phyloP scores from a whole-genome alignment of 2,113 vertebrate species.

The Hirundichthys speculiger region DNA sequence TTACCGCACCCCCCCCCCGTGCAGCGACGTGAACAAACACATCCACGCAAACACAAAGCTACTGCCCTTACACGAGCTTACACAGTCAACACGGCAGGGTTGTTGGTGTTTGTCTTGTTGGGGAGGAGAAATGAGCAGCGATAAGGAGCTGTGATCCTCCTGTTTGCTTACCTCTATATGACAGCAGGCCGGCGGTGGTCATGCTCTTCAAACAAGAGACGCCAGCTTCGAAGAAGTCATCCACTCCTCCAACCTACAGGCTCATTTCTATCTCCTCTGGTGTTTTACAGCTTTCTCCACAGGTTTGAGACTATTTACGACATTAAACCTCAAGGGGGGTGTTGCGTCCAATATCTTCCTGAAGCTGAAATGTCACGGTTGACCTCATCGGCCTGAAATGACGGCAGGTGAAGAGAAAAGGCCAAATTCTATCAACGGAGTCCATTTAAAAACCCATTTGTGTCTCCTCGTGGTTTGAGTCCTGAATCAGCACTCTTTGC shows the following conservation, averaged over 20 bases:
- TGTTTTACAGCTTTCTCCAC: no score
- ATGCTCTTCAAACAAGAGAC: conserved; percentile 57
- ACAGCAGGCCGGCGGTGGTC: conserved; percentile 59
- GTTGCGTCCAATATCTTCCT: no score
- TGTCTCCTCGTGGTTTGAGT: no score
- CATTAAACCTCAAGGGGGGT: no score
- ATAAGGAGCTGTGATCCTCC: conserved; percentile 60
- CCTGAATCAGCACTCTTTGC: no score
- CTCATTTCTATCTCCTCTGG: no score
- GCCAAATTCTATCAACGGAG: no score
- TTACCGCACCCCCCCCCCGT: conserved; percentile 28
- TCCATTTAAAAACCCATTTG: no score
- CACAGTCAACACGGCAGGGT: conserved; percentile 54
- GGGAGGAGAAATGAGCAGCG: conserved; percentile 55
- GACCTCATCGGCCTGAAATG: no score
- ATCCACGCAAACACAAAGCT: conserved; percentile 2
- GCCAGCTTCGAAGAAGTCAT: conserved; percentile 47
- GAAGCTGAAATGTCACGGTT: no score
- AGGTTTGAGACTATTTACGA: no score
- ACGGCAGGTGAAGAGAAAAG: no score
- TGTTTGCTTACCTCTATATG: conserved; percentile 67
- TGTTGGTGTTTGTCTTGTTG: conserved; percentile 65
- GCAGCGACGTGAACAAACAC: conserved; percentile 15
- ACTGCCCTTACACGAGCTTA: conserved; percentile 16
- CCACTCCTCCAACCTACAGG: conserved; percentile 25